A percentile compares a stretch with the other conserved stretches of the same genome.
These are phyloP conservation scores for Drosophila truncata DNA, from an alignment of 1,140 invertebrate species.

Conservation along the genomic window DNA sequence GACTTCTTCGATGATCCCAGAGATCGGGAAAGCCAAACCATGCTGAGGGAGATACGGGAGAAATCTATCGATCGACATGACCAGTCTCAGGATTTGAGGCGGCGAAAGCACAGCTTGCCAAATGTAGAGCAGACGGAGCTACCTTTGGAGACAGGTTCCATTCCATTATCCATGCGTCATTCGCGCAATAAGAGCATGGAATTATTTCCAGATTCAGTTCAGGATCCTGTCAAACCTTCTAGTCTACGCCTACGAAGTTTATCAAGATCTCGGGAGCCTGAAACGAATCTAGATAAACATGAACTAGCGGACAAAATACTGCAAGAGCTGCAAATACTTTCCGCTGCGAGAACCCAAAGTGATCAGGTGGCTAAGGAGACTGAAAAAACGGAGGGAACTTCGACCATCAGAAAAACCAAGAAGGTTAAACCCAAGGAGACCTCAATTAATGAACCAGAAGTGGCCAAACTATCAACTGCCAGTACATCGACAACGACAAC, in stretches of 20 bases:
- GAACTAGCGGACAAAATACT: slow-evolving; percentile 79
- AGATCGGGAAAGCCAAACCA: slow-evolving; percentile 88
- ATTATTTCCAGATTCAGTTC: slow-evolving; percentile 46
- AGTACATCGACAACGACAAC: slow-evolving; percentile 48
- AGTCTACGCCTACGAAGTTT: slow-evolving; percentile 51
- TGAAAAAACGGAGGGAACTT: slow-evolving; percentile 55
- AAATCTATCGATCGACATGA: slow-evolving; percentile 82
- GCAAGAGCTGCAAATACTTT: slow-evolving; percentile 78
- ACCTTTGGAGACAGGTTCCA: slow-evolving; percentile 8
- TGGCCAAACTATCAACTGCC: slow-evolving; percentile 11
- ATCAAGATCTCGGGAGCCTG: slow-evolving; percentile 64
- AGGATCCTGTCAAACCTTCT: background rate
- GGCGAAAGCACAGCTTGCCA: slow-evolving; percentile 73
- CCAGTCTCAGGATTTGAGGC: slow-evolving; percentile 35
- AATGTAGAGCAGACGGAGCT: slow-evolving; percentile 54
- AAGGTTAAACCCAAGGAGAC: slow-evolving; percentile 74
- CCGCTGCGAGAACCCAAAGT: slow-evolving; percentile 57
- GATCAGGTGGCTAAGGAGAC: slow-evolving; percentile 48
- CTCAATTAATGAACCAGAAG: slow-evolving; percentile 10
- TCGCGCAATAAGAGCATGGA: slow-evolving; percentile 81
- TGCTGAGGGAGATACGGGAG: slow-evolving; percentile 88
- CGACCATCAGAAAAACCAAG: slow-evolving; percentile 82
- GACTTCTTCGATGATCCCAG: slow-evolving; percentile 91
- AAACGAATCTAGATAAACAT: slow-evolving; percentile 65
- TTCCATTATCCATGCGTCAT: slow-evolving; percentile 46